Evolutionary conservation across 2,797 vertebrate genomes (phyloP).

Genomic region (Scomberomorus guttatus): DNA sequence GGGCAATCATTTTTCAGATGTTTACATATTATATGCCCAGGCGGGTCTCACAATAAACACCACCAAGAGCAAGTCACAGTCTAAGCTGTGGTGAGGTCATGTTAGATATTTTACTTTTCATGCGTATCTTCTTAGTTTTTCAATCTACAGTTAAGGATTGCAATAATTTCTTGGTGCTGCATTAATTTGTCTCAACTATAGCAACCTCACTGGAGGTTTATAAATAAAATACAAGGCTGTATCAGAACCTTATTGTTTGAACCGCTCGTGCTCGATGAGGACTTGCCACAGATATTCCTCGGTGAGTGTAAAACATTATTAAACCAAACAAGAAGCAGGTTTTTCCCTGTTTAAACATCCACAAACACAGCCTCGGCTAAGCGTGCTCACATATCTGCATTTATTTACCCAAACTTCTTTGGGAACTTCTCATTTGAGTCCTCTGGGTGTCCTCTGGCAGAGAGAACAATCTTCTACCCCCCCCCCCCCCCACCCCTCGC

Average conservation of each 20-base stretch:
- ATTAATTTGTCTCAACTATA: not conserved
- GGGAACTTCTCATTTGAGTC: conserved; percentile 29
- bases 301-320: conserved; percentile 3
- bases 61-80: not conserved
- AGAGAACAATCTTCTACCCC: conserved; percentile 6
- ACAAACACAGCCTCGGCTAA: conserved; percentile 15
- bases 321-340: conserved; percentile 30
- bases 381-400: conserved; percentile 15
- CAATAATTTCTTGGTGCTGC: not conserved
- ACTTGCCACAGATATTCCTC: not conserved
- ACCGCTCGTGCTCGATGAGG: not conserved
- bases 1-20: not conserved
- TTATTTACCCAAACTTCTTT: conserved; percentile 6
- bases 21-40: not conserved
- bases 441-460: conserved; percentile 18
- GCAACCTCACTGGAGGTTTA: not conserved
- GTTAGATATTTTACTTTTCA: too few relatives aligned
- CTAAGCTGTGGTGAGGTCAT: not conserved
- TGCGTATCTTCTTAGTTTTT: not conserved
- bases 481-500: not conserved
- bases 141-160: not conserved
- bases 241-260: not conserved
- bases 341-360: conserved; percentile 29
- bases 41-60: not conserved
- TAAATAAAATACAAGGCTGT: not conserved